These are phyloP conservation scores for Leptobrachium leishanense DNA, from an alignment of 2,113 vertebrate genomes.

Conservation along the genomic window DNA sequence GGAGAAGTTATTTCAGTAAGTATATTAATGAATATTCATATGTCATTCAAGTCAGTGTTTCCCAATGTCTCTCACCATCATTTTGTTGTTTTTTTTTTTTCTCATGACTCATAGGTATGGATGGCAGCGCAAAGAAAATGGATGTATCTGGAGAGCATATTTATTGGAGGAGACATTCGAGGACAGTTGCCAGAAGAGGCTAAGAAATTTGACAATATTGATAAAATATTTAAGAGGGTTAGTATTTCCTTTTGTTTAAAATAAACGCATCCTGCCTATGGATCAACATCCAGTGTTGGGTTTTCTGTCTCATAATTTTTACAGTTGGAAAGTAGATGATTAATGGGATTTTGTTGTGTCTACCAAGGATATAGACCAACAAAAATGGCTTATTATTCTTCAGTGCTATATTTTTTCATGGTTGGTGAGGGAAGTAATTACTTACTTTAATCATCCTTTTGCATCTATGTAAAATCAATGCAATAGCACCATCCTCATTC, in stretches of 20 bases:
- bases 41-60: neutral
- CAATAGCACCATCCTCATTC: no score
- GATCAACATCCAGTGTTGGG: no score
- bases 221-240: constrained; percentile 83
- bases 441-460: no score
- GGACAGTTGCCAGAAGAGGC: constrained; percentile 89
- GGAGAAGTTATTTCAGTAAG: constrained; percentile 90
- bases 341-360: no score
- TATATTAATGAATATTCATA: neutral
- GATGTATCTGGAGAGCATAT: constrained; percentile 97
- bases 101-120: constrained; percentile 75
- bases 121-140: constrained; percentile 91
- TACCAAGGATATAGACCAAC: no score
- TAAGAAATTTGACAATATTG: constrained; percentile 87
- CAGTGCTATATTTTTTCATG: no score
- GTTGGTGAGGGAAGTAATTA: no score
- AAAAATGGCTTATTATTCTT: no score
- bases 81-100: neutral
- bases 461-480: no score
- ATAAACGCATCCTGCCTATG: neutral
- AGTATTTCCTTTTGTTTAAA: constrained; percentile 52
- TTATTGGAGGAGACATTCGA: constrained; percentile 86
- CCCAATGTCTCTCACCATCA: neutral
- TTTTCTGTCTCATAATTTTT: no score
- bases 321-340: no score